Percentiles rank a stretch among this genome's conserved stretches.
Evolutionary conservation across 2,888 invertebrate genomes (phyloP).

Genomic region (Callimorpha dominula): DNA sequence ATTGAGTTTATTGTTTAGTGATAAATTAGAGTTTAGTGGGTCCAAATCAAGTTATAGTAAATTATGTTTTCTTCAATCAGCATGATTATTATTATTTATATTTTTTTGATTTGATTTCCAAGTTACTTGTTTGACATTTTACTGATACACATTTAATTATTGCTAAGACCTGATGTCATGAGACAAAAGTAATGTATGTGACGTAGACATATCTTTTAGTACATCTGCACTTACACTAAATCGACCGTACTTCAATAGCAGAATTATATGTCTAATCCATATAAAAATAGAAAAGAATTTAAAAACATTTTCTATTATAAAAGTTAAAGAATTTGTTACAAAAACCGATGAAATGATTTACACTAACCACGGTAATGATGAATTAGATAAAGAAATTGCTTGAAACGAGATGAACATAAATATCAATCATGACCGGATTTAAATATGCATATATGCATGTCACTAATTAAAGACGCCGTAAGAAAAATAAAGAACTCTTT

Average conservation of each 20-base stretch:
- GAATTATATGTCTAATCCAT: neutral
- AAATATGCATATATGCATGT: conserved; percentile 30
- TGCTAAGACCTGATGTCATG: neutral
- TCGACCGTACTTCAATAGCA: neutral
- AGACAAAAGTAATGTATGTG: neutral
- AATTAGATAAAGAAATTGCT: conserved; percentile 24
- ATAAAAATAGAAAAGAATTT: conserved; percentile 1
- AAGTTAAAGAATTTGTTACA: conserved; percentile 3
- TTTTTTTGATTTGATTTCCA: too few relatives aligned
- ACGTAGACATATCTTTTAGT: conserved; percentile 10
- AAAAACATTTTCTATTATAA: neutral
- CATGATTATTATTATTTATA: neutral
- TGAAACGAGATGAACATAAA: conserved; percentile 24
- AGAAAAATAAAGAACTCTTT: conserved; percentile 30
- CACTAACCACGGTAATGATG: conserved; percentile 27
- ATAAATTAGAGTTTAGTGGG: neutral
- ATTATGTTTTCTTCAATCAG: neutral
- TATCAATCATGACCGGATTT: conserved; percentile 25
- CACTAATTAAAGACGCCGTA: conserved; percentile 35
- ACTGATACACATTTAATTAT: too few relatives aligned
- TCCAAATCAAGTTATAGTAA: neutral
- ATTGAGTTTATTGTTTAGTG: too few relatives aligned
- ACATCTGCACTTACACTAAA: neutral
- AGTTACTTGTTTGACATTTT: too few relatives aligned
- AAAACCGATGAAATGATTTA: conserved; percentile 20